Evolutionary conservation across 2,888 invertebrate species (phyloP).

Genomic region (Parnassius smintheus): DNA sequence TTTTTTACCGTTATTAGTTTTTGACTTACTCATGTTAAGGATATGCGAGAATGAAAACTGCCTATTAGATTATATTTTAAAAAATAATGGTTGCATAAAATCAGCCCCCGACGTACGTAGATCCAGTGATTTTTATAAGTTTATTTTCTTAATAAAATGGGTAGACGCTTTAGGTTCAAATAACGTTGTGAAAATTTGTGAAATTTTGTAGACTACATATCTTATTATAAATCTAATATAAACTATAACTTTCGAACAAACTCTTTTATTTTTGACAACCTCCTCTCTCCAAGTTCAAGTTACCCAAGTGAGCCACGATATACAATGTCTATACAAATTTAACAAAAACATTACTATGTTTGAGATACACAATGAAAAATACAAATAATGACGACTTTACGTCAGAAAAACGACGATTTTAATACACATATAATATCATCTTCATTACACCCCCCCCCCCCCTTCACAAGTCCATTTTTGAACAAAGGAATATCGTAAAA

Average conservation of each 20-base stretch:
- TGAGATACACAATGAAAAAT: too few species aligned
- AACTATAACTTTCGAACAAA: conserved; percentile 78
- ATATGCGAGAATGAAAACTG: conserved; percentile 72
- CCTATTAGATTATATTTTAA: conserved; percentile 81
- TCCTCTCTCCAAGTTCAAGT: background rate
- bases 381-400: too few species aligned
- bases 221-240: conserved; percentile 82
- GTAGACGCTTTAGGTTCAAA: conserved; percentile 81
- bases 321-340: too few species aligned
- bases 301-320: too few species aligned
- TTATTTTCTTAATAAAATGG: conserved; percentile 81
- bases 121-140: conserved; percentile 78
- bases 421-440: too few species aligned
- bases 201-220: conserved; percentile 82
- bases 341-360: too few species aligned
- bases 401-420: too few species aligned
- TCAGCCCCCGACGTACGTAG: conserved; percentile 72
- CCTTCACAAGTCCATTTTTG: too few species aligned
- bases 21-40: conserved; percentile 75
- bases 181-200: conserved; percentile 82
- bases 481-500: too few species aligned
- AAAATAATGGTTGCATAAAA: conserved; percentile 77
- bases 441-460: too few species aligned
- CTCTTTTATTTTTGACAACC: conserved; percentile 59
- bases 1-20: conserved; percentile 81